A percentile compares a stretch with the other conserved stretches of the same genome.
Conservation (phyloP, 2,888 invertebrate genomes). For the Cataglyphis rosenhaueri region DNA sequence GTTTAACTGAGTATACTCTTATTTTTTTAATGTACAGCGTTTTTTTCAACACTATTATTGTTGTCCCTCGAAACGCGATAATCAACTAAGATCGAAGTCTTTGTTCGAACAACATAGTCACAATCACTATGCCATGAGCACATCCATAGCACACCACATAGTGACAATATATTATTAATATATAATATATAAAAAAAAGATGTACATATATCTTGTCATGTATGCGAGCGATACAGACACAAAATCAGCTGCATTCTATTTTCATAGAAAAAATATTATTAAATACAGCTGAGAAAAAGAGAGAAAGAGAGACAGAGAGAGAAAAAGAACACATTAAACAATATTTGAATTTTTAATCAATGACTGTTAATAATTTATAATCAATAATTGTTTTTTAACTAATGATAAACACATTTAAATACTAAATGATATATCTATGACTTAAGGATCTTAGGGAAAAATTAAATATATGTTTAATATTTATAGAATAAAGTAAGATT, state of each 20-base stretch:
- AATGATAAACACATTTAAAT: neutral
- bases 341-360: neutral
- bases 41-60: neutral
- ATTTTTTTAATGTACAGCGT: neutral
- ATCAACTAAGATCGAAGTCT: constrained; percentile 52
- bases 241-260: constrained; percentile 50
- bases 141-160: constrained; percentile 72
- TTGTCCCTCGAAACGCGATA: constrained; percentile 57
- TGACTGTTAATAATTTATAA: neutral
- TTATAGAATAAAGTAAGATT: neutral
- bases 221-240: constrained; percentile 62
- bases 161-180: constrained; percentile 62
- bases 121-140: constrained; percentile 77
- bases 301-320: neutral
- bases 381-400: neutral
- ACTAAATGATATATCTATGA: constrained; percentile 9
- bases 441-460: neutral
- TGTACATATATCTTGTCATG: constrained; percentile 63
- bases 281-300: neutral
- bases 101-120: constrained; percentile 74
- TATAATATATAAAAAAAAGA: constrained; percentile 62
- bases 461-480: constrained; percentile 8
- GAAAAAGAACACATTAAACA: neutral
- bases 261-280: constrained; percentile 14
- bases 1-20: neutral